Evolutionary conservation across 1,140 invertebrate genomes (phyloP).

Genomic region (Hypsibius dujardini): DNA sequence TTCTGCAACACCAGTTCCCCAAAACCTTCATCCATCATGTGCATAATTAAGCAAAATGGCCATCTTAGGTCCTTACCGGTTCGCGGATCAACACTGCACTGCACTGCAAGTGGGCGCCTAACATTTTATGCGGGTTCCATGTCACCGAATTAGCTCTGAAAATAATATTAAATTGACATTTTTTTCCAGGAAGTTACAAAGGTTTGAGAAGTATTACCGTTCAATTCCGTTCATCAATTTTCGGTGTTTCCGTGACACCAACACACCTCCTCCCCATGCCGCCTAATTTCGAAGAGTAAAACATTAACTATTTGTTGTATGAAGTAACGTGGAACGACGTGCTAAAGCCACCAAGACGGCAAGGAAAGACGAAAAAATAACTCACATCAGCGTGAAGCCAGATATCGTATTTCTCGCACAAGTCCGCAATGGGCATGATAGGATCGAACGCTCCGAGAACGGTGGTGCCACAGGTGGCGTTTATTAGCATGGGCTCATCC

Average conservation of each 20-base stretch:
- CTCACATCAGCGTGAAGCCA: conserved; percentile 97
- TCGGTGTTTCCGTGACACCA: conserved; percentile 78
- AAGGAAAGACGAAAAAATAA: conserved; percentile 24
- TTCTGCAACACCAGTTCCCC: conserved; percentile 45
- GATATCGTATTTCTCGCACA: conserved; percentile 80
- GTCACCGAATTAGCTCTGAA: conserved; percentile 83
- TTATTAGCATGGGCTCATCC: conserved; percentile 87
- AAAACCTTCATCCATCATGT: conserved; percentile 17
- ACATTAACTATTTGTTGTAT: conserved; percentile 18
- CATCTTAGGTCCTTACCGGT: conserved; percentile 50
- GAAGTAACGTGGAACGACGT: too few relatives aligned
- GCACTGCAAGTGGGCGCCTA: conserved; percentile 88
- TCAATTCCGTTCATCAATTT: conserved; percentile 73
- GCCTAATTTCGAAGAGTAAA: conserved; percentile 38
- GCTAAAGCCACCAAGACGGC: neutral
- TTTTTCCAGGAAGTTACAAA: neutral
- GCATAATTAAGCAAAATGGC: neutral
- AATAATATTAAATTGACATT: conserved; percentile 29
- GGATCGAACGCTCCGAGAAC: conserved; percentile 91
- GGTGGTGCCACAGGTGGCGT: conserved; percentile 83
- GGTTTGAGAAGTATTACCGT: conserved; percentile 40
- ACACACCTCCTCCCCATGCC: conserved; percentile 88
- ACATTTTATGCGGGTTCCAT: conserved; percentile 98
- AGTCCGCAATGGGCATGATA: conserved; percentile 75
- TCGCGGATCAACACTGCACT: conserved; percentile 93